These are phyloP conservation scores for Hepsetus odoe DNA, from an alignment of 2,113 vertebrate genomes.

Conservation along the genomic window DNA sequence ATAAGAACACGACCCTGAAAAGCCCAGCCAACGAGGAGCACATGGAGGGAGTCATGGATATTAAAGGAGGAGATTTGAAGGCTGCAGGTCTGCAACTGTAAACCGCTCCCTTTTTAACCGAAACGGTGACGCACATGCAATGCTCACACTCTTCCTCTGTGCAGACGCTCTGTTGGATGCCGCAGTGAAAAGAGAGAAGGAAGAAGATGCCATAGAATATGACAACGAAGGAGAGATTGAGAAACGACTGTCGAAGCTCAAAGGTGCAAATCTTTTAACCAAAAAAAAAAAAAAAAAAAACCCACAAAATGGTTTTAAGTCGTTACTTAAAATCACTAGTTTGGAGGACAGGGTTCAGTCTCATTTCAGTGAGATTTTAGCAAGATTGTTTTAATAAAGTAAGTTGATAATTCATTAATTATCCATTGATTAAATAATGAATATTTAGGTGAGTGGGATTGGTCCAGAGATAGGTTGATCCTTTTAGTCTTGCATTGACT, in stretches of 20 bases:
- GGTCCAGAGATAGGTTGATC: no score
- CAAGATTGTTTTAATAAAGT: no score
- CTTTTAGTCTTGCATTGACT: no score
- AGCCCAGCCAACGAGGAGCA: conserved; percentile 39
- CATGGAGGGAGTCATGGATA: conserved; percentile 58
- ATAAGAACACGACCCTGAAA: conserved; percentile 18
- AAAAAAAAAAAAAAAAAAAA: no score
- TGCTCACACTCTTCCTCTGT: conserved; percentile 1
- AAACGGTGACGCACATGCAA: neutral
- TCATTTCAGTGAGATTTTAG: no score
- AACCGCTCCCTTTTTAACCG: neutral
- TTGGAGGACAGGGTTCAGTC: no score
- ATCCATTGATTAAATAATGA: no score
- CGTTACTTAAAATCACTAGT: no score
- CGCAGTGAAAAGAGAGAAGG: conserved; percentile 27
- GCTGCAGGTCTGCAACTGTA: conserved; percentile 48
- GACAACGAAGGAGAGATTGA: conserved; percentile 55
- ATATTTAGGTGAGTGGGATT: no score
- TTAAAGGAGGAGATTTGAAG: conserved; percentile 52
- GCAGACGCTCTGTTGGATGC: conserved; percentile 61
- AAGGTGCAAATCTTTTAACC: conserved; percentile 31
- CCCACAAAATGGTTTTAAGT: no score
- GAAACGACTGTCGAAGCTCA: conserved; percentile 49
- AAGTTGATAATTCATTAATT: no score
- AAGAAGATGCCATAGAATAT: conserved; percentile 46